phyloP scores from a whole-genome alignment of 2,888 invertebrate genomes.

The Meandrusa payeni region DNA sequence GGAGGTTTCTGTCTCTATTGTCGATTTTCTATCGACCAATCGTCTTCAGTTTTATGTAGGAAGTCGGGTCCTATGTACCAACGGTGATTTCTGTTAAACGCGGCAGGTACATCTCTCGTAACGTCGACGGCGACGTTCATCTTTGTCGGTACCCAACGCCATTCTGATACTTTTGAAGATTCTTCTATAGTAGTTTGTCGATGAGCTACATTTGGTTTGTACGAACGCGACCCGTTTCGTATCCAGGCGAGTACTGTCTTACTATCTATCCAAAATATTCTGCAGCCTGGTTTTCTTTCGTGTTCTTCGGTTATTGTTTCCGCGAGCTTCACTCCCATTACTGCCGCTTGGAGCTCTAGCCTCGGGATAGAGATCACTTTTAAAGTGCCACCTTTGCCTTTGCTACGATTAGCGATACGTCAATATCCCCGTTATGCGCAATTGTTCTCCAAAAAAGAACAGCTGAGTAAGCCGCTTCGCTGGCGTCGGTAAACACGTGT shows the following conservation, averaged over 20 bases:
- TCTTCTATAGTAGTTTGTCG: conserved; percentile 29
- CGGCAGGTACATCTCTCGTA: conserved; percentile 23
- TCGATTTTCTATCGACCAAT: too few relatives aligned
- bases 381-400: conserved; percentile 19
- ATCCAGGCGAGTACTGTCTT: conserved; percentile 27
- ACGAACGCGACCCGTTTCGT: conserved; percentile 22
- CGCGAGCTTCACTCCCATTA: conserved; percentile 23
- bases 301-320: conserved; percentile 22
- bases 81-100: conserved; percentile 15
- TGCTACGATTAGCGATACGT: conserved; percentile 20
- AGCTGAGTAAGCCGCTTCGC: conserved; percentile 18
- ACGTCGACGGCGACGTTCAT: too few relatives aligned
- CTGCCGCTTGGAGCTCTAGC: conserved; percentile 21
- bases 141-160: too few relatives aligned
- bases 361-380: conserved; percentile 23
- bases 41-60: too few relatives aligned
- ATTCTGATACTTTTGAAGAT: background rate
- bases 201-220: conserved; percentile 29
- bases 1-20: too few relatives aligned
- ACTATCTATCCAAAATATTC: conserved; percentile 25
- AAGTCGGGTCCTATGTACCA: too few relatives aligned
- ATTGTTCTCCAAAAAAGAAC: conserved; percentile 21
- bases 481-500: conserved; percentile 5
- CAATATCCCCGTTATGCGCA: conserved; percentile 3
- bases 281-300: background rate